Conservation (phyloP, 2,113 vertebrate species). For the Sander vitreus region DNA sequence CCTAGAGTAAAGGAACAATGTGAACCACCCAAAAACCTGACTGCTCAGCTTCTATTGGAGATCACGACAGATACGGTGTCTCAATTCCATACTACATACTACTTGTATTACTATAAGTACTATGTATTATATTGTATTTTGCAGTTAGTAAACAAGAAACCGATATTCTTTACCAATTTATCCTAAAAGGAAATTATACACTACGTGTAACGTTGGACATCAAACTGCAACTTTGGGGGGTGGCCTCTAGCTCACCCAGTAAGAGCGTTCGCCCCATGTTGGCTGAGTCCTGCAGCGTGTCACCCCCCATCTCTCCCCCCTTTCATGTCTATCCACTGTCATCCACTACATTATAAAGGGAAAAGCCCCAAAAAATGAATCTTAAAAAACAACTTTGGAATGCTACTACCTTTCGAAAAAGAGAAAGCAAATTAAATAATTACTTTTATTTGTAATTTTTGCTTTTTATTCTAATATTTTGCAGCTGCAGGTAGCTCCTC, state of each 20-base stretch:
- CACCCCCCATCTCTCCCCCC: too few relatives aligned
- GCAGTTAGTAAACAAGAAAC: background rate
- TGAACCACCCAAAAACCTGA: conserved; percentile 4
- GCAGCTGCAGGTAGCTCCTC: background rate
- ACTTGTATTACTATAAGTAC: background rate
- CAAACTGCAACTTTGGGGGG: background rate
- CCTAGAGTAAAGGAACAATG: background rate
- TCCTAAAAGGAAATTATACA: background rate
- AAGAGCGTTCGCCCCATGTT: too few relatives aligned
- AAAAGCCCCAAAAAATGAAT: too few relatives aligned
- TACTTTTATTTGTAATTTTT: background rate
- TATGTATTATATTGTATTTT: background rate
- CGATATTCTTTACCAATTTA: background rate
- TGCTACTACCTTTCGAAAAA: background rate
- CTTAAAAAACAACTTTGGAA: background rate
- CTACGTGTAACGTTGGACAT: background rate
- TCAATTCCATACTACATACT: background rate
- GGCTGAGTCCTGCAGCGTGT: too few relatives aligned
- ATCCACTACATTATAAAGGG: too few relatives aligned
- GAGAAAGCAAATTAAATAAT: background rate
- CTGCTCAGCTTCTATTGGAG: background rate
- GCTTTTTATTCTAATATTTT: background rate
- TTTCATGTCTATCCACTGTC: too few relatives aligned
- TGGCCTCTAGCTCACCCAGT: too few relatives aligned
- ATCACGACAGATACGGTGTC: background rate